phyloP scores from a whole-genome alignment of 2,888 invertebrate genomes.

The Timema podura region DNA sequence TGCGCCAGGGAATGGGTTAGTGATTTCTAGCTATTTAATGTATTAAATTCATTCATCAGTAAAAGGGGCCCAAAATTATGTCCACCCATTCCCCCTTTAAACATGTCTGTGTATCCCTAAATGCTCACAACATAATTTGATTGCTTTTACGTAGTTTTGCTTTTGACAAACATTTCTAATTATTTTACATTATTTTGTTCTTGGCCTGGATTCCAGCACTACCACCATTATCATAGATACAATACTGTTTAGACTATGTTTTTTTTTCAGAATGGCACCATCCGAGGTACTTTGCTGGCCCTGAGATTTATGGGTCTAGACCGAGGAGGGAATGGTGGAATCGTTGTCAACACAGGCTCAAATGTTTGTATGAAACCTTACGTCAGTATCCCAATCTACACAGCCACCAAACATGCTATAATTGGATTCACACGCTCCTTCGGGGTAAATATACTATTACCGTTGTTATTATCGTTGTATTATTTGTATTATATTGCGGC shows the following conservation, averaged over 20 bases:
- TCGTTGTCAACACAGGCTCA: slow-evolving; percentile 71
- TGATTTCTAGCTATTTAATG: no score
- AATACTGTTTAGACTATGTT: background rate
- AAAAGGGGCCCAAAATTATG: no score
- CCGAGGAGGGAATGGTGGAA: slow-evolving; percentile 70
- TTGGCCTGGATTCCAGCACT: no score
- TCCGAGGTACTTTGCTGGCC: slow-evolving; percentile 68
- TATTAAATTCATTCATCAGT: no score
- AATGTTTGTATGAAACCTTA: slow-evolving; percentile 65
- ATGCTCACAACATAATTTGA: no score
- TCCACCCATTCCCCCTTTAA: no score
- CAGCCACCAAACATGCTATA: slow-evolving; percentile 72
- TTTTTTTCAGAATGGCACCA: slow-evolving; percentile 64
- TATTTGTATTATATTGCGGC: background rate
- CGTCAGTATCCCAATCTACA: slow-evolving; percentile 70
- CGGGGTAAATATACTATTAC: slow-evolving; percentile 51
- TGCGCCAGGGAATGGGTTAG: no score
- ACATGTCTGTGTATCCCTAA: no score
- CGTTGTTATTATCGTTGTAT: background rate
- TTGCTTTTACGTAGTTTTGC: no score
- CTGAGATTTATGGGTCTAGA: slow-evolving; percentile 72
- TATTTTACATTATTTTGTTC: no score
- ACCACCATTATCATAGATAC: no score
- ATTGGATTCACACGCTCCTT: slow-evolving; percentile 69
- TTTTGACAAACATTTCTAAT: no score